phyloP scores from a whole-genome alignment of 1,140 invertebrate species.

The Aphelenchoides fujianensis region DNA sequence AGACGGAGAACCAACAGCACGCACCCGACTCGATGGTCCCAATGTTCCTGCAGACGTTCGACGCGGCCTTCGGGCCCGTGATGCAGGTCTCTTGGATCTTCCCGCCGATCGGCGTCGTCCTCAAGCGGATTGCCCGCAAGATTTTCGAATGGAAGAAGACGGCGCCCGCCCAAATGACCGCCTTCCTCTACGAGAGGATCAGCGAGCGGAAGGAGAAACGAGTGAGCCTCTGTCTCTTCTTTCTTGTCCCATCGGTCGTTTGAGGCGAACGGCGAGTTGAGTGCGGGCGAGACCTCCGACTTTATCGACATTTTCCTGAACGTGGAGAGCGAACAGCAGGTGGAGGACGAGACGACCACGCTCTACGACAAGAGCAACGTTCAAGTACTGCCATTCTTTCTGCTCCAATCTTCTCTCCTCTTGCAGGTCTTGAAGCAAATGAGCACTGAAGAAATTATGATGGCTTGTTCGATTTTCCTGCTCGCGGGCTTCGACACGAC shows the following conservation, averaged over 20 bases:
- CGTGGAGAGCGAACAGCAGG: background rate
- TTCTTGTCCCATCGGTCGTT: background rate
- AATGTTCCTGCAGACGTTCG: background rate
- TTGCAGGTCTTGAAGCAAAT: background rate
- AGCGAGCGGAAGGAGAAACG: conserved; percentile 1
- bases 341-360: background rate
- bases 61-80: background rate
- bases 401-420: background rate
- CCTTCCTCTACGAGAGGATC: background rate
- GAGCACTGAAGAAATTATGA: background rate
- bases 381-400: background rate
- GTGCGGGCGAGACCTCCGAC: background rate
- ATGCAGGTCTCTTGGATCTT: background rate
- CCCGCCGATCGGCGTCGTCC: background rate
- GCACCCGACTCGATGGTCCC: background rate
- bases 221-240: background rate
- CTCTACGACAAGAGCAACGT: conserved; percentile 2
- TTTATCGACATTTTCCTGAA: conserved; percentile 7
- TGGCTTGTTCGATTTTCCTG: conserved; percentile 4
- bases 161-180: background rate
- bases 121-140: background rate
- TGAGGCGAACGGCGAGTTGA: background rate
- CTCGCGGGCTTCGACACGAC: conserved; percentile 25
- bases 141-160: background rate
- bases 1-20: background rate